A percentile compares a stretch with the other conserved stretches of the same genome.
phyloP scores from a whole-genome alignment of 2,888 invertebrate species.

The Psylliodes chrysocephalus region DNA sequence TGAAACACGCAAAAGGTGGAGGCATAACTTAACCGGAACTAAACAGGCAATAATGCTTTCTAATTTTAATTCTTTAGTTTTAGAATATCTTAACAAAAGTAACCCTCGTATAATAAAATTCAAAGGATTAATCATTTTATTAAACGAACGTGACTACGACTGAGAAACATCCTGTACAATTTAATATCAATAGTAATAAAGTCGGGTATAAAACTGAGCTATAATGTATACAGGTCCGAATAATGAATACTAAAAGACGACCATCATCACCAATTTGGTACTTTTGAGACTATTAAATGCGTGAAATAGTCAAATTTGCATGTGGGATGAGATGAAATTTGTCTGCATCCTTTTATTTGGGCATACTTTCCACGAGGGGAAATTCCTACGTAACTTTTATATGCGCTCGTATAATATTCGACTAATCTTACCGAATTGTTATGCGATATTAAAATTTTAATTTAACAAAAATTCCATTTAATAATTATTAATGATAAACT shows the following conservation, averaged over 20 bases:
- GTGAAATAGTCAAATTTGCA: constrained; percentile 24
- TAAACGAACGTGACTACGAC: too few relatives aligned
- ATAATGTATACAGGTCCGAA: constrained; percentile 23
- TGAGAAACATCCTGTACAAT: constrained; percentile 13
- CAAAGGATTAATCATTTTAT: too few relatives aligned
- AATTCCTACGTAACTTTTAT: constrained; percentile 26
- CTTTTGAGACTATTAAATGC: constrained; percentile 33
- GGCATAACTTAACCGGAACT: too few relatives aligned
- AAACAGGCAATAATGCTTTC: too few relatives aligned
- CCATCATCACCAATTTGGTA: constrained; percentile 15
- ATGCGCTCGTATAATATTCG: neutral
- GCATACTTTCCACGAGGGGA: constrained; percentile 19
- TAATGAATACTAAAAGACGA: constrained; percentile 28
- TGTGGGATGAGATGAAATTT: constrained; percentile 32
- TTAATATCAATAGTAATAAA: constrained; percentile 33
- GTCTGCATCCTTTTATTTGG: constrained; percentile 21
- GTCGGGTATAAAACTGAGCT: constrained; percentile 25
- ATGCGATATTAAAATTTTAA: too few relatives aligned
- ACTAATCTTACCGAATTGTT: too few relatives aligned
- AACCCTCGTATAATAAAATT: too few relatives aligned
- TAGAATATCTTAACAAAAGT: too few relatives aligned
- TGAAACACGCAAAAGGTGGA: too few relatives aligned
- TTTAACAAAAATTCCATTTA: too few relatives aligned
- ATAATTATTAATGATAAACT: too few relatives aligned
- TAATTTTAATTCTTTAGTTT: too few relatives aligned